Evolutionary conservation across 2,113 vertebrate genomes (phyloP), one percentile per base, ranked within the genome.

Genomic region (Prochilodus magdalenae): DNA sequence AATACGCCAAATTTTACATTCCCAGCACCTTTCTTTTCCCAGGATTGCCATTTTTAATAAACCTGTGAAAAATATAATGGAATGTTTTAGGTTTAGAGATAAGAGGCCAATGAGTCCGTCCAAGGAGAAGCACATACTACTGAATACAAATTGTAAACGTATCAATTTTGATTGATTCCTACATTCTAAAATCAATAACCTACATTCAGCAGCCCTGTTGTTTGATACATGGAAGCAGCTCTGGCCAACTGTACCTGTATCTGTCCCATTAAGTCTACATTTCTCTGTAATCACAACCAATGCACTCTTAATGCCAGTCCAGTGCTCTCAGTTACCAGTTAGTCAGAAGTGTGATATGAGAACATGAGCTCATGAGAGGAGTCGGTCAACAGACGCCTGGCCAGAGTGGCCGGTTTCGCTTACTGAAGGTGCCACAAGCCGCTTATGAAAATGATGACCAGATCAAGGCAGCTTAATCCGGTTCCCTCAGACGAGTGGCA

Each of bases 401-500:
- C 44, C 26, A 59, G 67, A 26, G 20, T 73, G 44, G 24, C 27
- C 55, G 53, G 77, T 70, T 49, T 78, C 26, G 47, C 60, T 65
- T 63, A 15, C 77, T 75, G 66, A 55, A 62, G 59, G 27, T 66
- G 26, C 22, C 71, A 75, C 26, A 65, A 62, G 27, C 69, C 59
- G 49, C 29, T 83, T 73, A 53, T 30, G 49, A 60, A 70, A 81
- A 63, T 16, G 29, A 77, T n/a, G 40, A 82, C 72, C 72, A 72
- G 79, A 79, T 84, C 33, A 67, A 63, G 40, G 83, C 72, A 76
- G 85, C 80, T 76, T 65, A 71, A 78, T 66, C 72, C 26, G 73
- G 79, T 78, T 85, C 33, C 20, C 63, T 11, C 62, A 44, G 51
- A 33, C 44, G 3, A n/a, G 40, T 29, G 16, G n/a, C 27, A 65